These are phyloP conservation scores for sheep (Ovis aries) DNA, from an alignment of 2,113 vertebrate species.

Conservation along the genomic window ARS-UI_Ramb_v3.0 NC_056057.1:64134501-64135000, in stretches of 20 bases:
- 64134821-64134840: neutral
- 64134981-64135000: neutral
- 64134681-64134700: neutral
- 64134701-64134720: neutral
- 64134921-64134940: neutral
- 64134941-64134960: neutral
- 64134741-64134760: neutral
- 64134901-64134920: neutral
- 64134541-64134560: neutral
- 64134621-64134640: slow-evolving; percentile 46
- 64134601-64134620: neutral
- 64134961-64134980: neutral
- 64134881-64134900: no score
- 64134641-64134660: neutral
- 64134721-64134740: neutral
- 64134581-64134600: neutral
- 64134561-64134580: neutral
- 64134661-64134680: neutral
- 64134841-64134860: neutral
- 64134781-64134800: neutral
- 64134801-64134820: neutral
- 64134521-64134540: accelerated
- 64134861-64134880: neutral
- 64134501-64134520: neutral
- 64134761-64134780: neutral